phyloP scores from a whole-genome alignment of 2,113 vertebrate species.

The Mus musculus region DNA sequence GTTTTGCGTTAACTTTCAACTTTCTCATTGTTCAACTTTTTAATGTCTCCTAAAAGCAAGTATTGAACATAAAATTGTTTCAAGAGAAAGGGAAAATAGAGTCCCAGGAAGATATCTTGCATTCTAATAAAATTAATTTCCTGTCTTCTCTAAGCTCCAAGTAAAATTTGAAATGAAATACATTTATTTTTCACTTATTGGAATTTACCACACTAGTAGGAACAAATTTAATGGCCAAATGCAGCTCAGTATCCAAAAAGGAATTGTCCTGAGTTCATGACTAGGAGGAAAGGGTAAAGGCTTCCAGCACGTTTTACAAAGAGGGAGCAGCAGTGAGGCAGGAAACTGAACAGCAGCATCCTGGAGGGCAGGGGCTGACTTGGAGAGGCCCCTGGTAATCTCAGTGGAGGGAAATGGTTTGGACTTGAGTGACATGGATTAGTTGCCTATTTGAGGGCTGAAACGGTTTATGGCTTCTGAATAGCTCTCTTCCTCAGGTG shows the following conservation, averaged over 20 bases:
- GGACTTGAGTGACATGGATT: conserved; percentile 63
- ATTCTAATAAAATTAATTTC: not conserved
- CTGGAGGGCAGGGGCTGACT: conserved; percentile 12
- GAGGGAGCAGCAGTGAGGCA: conserved; percentile 21
- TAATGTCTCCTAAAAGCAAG: not conserved
- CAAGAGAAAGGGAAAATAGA: not conserved
- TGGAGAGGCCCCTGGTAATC: conserved; percentile 36
- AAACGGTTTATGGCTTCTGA: conserved; percentile 68
- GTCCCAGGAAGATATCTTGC: not conserved
- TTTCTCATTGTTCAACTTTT: not conserved
- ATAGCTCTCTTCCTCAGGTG: conserved; percentile 59
- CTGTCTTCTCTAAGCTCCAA: not conserved
- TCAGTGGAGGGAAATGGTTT: conserved; percentile 47
- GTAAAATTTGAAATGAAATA: conserved; percentile 22
- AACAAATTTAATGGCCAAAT: not conserved
- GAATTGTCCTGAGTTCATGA: not conserved
- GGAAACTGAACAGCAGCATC: not conserved
- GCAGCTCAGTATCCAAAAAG: not conserved
- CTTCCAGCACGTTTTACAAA: not conserved
- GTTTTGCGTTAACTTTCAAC: not conserved
- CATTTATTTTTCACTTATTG: conserved; percentile 37
- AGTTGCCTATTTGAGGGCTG: conserved; percentile 59
- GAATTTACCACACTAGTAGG: not conserved
- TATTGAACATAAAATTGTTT: not conserved
- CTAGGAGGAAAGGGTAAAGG: not conserved